Percentiles rank a stretch among this genome's conserved stretches.
Conservation (phyloP, 2,797 vertebrate species). For the Tympanoctomys barrerae region DNA sequence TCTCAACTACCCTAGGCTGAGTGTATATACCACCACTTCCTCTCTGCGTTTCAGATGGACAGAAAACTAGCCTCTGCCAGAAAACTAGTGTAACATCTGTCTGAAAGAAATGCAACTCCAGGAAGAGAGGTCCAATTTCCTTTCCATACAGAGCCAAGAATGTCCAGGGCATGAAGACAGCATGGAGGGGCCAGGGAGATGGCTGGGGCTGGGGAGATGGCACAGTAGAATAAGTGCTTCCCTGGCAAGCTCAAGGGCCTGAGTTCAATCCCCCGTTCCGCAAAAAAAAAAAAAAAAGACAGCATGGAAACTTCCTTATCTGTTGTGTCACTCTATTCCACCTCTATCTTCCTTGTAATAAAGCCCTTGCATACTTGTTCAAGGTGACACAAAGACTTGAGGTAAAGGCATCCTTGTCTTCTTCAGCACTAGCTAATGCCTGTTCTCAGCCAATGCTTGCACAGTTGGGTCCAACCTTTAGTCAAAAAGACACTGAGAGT, state of each 20-base stretch:
- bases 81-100: neutral
- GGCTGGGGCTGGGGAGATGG: too few species aligned
- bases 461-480: neutral
- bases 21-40: neutral
- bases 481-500: neutral
- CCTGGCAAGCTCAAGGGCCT: too few species aligned
- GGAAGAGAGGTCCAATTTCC: neutral
- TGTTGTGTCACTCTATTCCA: neutral
- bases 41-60: neutral
- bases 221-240: too few species aligned
- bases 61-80: neutral
- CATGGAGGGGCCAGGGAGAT: neutral
- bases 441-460: neutral
- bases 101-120: neutral
- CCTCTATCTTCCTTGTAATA: neutral
- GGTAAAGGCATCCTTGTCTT: neutral
- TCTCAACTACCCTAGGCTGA: neutral
- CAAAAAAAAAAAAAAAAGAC: neutral
- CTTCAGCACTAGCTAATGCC: neutral
- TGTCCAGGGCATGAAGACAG: neutral
- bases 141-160: neutral
- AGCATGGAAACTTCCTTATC: neutral
- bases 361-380: neutral
- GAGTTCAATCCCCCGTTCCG: too few species aligned
- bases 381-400: neutral